phyloP scores from a whole-genome alignment of 2,113 vertebrate genomes.

The Notothenia coriiceps region DNA sequence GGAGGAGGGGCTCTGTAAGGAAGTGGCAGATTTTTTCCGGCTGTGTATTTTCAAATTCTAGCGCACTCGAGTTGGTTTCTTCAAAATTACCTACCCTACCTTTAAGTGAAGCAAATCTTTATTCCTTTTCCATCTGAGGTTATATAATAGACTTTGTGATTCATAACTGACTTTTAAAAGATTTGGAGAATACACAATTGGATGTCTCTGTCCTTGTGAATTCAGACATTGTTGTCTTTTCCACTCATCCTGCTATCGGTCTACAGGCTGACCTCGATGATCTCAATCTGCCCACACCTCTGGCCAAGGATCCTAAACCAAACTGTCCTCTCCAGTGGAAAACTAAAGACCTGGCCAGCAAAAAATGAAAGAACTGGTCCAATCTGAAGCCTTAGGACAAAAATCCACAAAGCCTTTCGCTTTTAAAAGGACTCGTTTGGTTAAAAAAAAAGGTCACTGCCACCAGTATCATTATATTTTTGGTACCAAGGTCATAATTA shows the following conservation, averaged over 20 bases:
- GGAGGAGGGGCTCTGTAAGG: too few species aligned
- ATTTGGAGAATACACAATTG: constrained; percentile 40
- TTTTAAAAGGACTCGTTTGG: constrained; percentile 25
- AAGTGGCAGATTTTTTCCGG: too few species aligned
- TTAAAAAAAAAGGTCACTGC: constrained; percentile 19
- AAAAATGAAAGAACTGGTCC: constrained; percentile 17
- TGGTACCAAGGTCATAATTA: constrained; percentile 4
- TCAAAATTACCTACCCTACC: too few species aligned
- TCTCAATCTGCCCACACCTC: constrained; percentile 73
- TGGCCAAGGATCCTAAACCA: constrained; percentile 64
- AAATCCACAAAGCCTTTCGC: too few species aligned
- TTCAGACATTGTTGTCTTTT: constrained; percentile 45
- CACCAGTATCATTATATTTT: background rate
- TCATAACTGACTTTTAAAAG: constrained; percentile 25
- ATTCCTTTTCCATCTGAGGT: constrained; percentile 32
- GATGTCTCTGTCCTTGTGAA: constrained; percentile 42
- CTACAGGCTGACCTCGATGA: constrained; percentile 82
- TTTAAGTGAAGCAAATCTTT: background rate
- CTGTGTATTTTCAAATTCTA: too few species aligned
- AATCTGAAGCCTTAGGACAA: too few species aligned
- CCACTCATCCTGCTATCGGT: too few species aligned
- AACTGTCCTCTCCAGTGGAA: constrained; percentile 61
- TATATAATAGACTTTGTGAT: constrained; percentile 34
- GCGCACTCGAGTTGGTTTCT: too few species aligned
- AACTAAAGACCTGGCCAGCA: constrained; percentile 41